Base-by-base conservation (phyloP, 2,797 vertebrate species). In the Tauraco hartlaubi region DNA sequence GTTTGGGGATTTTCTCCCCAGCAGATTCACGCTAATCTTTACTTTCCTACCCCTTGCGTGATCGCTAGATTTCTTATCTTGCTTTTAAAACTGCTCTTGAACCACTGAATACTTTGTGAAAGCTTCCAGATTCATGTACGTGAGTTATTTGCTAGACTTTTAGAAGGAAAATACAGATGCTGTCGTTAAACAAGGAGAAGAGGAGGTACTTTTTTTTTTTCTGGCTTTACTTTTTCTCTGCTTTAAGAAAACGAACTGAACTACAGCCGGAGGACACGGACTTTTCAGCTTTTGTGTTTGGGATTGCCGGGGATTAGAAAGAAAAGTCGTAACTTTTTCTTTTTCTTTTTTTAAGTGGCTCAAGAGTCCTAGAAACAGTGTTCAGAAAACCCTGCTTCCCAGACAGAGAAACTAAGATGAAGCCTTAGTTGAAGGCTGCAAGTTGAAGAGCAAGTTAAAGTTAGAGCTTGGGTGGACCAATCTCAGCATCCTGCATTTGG, bases 1-100 rank as follows among this genome's bases (percentile, higher is more conserved):
- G 7, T 22, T 46, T 11, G 48, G 37, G 15, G 8, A 25, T 14
- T 3, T 7, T 2, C 6, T 11, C 9, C 28, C 4, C 7, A 6
- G 12, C 37, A 14, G 46, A 26, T 25, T 55, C 20, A 1, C 5
- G 11, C n/a, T 43, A 1, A 8, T 46, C 13, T 68, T 71, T 51
- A 28, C 73, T 82, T 85, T 71, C 29, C 25, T 64, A 3, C 9
- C 8, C 10, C 2, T 5, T 9, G 25, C 15, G 2, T 35, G 31
- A 29, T 49, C 9, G 33, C 12, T 15, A 43, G 54, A 18, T 39
- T 85, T 81, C 33, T 71, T 83, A 15, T 11, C 43, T 35, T 37
- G 5, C 4, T 0, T 81, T 81, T 76, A 33, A 48, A 86, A 35
- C n/a, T 52, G 66, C 22, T 63, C 54, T 52, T 73, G 59, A 62